Percentiles rank a stretch among this genome's conserved stretches.
Evolutionary conservation across 2,113 vertebrate species (phyloP).

Genomic region (Buteo buteo): DNA sequence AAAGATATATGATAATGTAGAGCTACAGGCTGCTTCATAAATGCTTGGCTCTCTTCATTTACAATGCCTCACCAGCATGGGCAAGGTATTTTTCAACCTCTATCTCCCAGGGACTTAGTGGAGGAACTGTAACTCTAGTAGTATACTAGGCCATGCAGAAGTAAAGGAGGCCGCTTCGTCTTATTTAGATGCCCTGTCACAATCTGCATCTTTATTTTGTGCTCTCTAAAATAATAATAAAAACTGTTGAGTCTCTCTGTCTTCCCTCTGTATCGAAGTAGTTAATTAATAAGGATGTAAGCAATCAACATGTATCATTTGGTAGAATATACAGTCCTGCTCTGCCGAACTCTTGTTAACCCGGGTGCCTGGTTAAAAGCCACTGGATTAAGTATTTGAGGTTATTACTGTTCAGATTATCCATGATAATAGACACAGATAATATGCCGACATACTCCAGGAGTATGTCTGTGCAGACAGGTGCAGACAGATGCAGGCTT

Average conservation of each 20-base stretch:
- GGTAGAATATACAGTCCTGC: background rate
- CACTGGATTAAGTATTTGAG: background rate
- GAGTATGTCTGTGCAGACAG: background rate
- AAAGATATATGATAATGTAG: background rate
- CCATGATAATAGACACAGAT: background rate
- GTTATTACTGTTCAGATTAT: background rate
- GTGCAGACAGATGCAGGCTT: background rate
- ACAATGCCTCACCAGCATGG: accelerated
- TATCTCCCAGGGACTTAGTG: background rate
- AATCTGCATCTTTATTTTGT: background rate
- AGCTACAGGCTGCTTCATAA: background rate
- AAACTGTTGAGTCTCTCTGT: background rate
- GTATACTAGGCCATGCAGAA: background rate
- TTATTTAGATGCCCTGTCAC: background rate
- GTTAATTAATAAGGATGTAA: background rate
- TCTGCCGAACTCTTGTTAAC: background rate
- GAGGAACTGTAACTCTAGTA: background rate
- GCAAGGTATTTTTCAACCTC: background rate
- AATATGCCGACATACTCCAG: background rate
- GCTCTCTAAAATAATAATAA: background rate
- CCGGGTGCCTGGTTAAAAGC: background rate
- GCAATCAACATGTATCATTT: background rate
- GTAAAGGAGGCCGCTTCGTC: accelerated
- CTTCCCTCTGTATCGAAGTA: background rate
- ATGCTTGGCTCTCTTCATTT: background rate